Percentiles rank a stretch among this genome's conserved stretches.
Evolutionary conservation across 2,113 vertebrate species (phyloP).

Genomic region (Indicator maculatus): DNA sequence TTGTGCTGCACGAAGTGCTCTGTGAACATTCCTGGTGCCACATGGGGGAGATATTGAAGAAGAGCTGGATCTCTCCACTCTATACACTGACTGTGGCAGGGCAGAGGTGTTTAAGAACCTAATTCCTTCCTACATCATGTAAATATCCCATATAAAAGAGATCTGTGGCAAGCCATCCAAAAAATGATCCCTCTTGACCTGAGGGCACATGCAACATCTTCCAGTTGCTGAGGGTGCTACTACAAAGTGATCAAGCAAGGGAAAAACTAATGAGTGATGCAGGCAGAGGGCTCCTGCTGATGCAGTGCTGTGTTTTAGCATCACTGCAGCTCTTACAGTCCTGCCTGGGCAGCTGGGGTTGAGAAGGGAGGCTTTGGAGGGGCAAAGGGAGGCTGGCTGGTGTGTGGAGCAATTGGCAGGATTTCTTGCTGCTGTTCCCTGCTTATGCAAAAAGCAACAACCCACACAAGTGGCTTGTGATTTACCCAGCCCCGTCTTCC

Average conservation of each 20-base stretch:
- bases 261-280: accelerated
- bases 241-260: neutral
- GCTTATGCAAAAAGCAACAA: slow-evolving; percentile 3
- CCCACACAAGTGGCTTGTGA: neutral
- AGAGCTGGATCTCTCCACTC: neutral
- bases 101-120: neutral
- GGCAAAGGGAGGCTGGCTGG: neutral
- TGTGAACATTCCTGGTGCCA: slow-evolving; percentile 34
- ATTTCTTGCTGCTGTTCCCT: neutral
- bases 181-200: neutral
- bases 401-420: accelerated
- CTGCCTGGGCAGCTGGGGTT: neutral
- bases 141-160: neutral
- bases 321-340: neutral
- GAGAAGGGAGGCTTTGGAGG: neutral
- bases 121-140: neutral
- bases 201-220: accelerated
- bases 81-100: neutral
- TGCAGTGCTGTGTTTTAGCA: neutral
- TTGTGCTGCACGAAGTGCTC: accelerated
- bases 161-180: neutral
- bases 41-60: slow-evolving; percentile 69
- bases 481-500: slow-evolving; percentile 49
- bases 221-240: neutral
- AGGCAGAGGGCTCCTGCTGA: accelerated